Evolutionary conservation across 2,888 invertebrate genomes (phyloP).

Genomic region (Psylliodes chrysocephalus): DNA sequence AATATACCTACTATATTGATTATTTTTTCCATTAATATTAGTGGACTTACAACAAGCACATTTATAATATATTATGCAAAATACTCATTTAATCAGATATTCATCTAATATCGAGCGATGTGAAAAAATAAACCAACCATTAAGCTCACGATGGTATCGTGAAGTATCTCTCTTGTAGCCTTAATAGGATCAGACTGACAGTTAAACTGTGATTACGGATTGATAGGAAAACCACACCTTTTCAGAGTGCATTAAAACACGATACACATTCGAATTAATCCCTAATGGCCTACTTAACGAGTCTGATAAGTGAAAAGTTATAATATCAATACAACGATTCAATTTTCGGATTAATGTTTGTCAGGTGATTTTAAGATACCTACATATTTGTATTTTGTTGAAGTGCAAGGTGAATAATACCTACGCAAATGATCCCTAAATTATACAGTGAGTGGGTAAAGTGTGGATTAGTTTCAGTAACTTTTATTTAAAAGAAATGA

Average conservation of each 20-base stretch:
- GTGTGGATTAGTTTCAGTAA: too few species aligned
- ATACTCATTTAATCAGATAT: constrained; percentile 13
- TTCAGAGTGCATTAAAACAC: constrained; percentile 57
- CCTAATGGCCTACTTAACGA: constrained; percentile 15
- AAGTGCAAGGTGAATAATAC: background rate
- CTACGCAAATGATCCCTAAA: too few species aligned
- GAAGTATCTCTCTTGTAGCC: constrained; percentile 36
- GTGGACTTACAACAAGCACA: too few species aligned
- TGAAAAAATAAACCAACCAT: constrained; percentile 24
- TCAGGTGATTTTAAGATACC: background rate
- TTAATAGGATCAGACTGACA: constrained; percentile 55
- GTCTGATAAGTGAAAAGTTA: background rate
- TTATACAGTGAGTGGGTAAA: too few species aligned
- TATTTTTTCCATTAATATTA: too few species aligned
- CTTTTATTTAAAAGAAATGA: too few species aligned
- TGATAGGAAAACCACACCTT: constrained; percentile 59
- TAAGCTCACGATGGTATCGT: constrained; percentile 30
- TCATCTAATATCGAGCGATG: background rate
- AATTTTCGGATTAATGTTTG: constrained; percentile 3
- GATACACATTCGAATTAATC: constrained; percentile 5
- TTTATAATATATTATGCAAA: constrained; percentile 8
- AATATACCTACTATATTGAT: too few species aligned
- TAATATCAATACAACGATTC: background rate
- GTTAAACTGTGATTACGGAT: constrained; percentile 49
- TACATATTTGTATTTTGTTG: constrained; percentile 5